phyloP scores from a whole-genome alignment of 1,140 invertebrate species.

The Drosophila teissieri region DNA sequence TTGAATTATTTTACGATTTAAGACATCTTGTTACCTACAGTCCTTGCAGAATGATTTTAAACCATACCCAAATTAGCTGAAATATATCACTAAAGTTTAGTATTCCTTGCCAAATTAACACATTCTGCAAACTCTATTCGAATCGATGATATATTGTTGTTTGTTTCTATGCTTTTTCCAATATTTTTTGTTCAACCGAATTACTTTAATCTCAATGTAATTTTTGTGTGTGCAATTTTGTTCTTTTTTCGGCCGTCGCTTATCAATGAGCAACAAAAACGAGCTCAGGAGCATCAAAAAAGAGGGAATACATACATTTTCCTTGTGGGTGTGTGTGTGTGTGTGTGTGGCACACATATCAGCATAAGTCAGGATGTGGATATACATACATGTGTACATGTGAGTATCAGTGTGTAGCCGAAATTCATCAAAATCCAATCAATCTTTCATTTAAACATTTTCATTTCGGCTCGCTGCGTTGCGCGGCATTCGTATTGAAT shows the following conservation, averaged over 20 bases:
- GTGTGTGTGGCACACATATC: slow-evolving; percentile 11
- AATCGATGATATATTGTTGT: neutral
- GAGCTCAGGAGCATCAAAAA: slow-evolving; percentile 16
- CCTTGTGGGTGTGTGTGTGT: slow-evolving; percentile 19
- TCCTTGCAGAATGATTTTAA: too few relatives aligned
- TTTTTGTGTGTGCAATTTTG: slow-evolving; percentile 36
- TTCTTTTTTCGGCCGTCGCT: slow-evolving; percentile 1
- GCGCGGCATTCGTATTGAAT: slow-evolving; percentile 64
- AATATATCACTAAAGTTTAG: neutral
- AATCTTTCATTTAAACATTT: slow-evolving; percentile 83
- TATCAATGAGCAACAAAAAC: slow-evolving; percentile 40
- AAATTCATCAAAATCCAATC: slow-evolving; percentile 82
- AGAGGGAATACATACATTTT: neutral
- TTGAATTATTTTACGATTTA: too few relatives aligned
- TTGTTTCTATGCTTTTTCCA: neutral
- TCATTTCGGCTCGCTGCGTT: slow-evolving; percentile 77
- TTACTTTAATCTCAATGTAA: slow-evolving; percentile 74
- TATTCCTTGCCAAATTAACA: neutral
- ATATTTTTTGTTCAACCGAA: slow-evolving; percentile 21
- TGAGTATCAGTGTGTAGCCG: slow-evolving; percentile 57
- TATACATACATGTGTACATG: slow-evolving; percentile 1
- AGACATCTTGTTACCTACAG: too few relatives aligned
- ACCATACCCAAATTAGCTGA: too few relatives aligned
- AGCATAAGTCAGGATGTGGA: slow-evolving; percentile 13
- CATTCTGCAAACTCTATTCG: neutral